Base-by-base conservation (phyloP, 2,888 invertebrate genomes). In the Entomobrya multifasciata region DNA sequence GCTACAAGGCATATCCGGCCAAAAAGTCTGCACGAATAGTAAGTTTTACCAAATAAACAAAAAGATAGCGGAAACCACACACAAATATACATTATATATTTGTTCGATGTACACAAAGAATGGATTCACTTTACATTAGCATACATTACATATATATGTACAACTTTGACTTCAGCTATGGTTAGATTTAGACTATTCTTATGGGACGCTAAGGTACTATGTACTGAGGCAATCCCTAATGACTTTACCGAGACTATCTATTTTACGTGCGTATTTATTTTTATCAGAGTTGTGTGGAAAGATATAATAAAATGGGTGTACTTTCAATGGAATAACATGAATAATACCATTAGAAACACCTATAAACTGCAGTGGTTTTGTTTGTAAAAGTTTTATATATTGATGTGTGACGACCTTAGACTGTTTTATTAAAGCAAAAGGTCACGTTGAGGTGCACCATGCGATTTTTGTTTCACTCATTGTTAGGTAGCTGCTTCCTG, bases 1-100 rank as follows among this genome's bases (percentile, higher is more conserved):
- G 67, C 67, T 67, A 41, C 20, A 67, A 67, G 78, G 78, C 22
- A 62, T 27, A 60, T 62, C 78, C 47, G 20, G 70, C 55, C 67
- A 20, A 70, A 80, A 70, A 80, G 67, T 67, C 36, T 36, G 36
- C 4, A 36, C 70, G 17, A n/a, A n/a, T n/a, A n/a, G n/a, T 49
- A 67, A 36, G 67, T 27, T 36, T 17, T 41, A 52, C 70, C 60
- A n/a, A 62, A 27, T 57, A 77, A 41, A 41, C 57, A 57, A 57
- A 57, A 76, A 52, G 6, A 20, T 2, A 27, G 27, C 15, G n/a
- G 20, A 10, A 62, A 30, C 27, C 44, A 30, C 6, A 41, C 36
- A 17, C 41, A 49, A 44, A 62, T 55, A 72, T 81, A 22, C 60
- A 72, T 41, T n/a, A 36, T 6, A 36, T 36, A 36, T 36, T 6